Evolutionary conservation across 2,888 invertebrate genomes (phyloP).

Genomic region (Aphidoletes aphidimyza): DNA sequence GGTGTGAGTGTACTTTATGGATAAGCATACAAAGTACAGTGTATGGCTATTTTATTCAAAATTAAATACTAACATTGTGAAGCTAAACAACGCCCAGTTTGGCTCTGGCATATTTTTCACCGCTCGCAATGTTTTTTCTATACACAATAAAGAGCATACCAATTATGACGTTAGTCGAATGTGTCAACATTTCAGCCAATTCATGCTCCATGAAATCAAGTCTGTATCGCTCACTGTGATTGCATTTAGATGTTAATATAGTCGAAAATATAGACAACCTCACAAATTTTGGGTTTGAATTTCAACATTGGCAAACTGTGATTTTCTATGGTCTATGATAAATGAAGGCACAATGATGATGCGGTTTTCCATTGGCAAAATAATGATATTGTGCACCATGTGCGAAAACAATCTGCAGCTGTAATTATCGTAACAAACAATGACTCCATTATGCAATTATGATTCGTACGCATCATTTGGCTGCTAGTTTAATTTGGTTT

Average conservation of each 20-base stretch:
- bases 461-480: constrained; percentile 27
- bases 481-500: background rate
- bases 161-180: background rate
- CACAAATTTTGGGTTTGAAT: background rate
- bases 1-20: too few relatives aligned
- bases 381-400: background rate
- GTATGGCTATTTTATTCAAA: too few relatives aligned
- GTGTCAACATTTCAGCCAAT: background rate
- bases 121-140: too few relatives aligned
- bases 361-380: background rate
- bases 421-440: constrained; percentile 18
- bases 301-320: background rate
- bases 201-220: background rate
- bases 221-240: background rate
- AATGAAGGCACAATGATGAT: background rate
- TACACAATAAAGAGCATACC: background rate
- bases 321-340: background rate
- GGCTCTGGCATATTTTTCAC: too few relatives aligned
- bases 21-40: too few relatives aligned
- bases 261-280: background rate
- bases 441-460: background rate
- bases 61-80: too few relatives aligned
- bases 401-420: background rate
- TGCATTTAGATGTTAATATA: background rate
- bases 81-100: too few relatives aligned